Conservation (phyloP, 2,113 vertebrate species). For the Cariama cristata region DNA sequence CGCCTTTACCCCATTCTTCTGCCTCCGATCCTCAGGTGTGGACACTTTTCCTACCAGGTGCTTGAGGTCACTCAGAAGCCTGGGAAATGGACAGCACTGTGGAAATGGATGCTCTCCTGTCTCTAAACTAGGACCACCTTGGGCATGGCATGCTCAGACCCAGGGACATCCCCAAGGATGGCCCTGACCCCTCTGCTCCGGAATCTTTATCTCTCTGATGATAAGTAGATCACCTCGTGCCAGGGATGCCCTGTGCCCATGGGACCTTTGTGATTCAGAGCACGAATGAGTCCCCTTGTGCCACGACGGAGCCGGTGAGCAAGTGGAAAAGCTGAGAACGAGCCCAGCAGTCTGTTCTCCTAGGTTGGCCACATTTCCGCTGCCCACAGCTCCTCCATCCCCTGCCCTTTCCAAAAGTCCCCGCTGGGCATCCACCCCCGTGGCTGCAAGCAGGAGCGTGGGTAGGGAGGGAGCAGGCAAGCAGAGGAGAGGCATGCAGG, state of each 20-base stretch:
- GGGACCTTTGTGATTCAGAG: neutral
- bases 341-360: neutral
- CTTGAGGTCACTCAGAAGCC: neutral
- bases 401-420: neutral
- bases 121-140: neutral
- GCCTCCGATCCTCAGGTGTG: neutral
- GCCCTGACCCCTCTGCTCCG: neutral
- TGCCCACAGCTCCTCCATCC: neutral
- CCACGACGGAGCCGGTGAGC: neutral
- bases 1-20: neutral
- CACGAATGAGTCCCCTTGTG: neutral
- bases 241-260: neutral
- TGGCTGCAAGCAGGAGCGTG: neutral
- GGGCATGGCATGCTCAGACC: neutral
- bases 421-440: accelerated
- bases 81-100: neutral
- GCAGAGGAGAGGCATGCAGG: neutral
- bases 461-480: neutral
- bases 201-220: neutral
- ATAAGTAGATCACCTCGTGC: neutral
- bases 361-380: neutral
- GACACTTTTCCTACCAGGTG: neutral
- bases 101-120: neutral
- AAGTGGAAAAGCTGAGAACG: neutral
- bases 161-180: neutral